phyloP scores from a whole-genome alignment of 2,113 vertebrate genomes.

The Holacanthus passer region DNA sequence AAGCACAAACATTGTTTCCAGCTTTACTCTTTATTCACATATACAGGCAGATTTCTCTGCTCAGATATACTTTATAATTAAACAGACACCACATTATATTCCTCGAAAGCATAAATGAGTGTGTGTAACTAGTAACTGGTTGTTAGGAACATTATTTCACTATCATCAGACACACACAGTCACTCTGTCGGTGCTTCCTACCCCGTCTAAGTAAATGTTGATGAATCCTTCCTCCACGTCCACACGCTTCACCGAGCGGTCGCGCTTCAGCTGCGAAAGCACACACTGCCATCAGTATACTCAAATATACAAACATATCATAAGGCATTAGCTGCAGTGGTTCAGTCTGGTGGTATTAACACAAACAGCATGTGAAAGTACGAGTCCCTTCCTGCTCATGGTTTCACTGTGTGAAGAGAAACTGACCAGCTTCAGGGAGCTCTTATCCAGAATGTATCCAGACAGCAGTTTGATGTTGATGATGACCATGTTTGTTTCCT shows the following conservation, averaged over 20 bases:
- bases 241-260: constrained; percentile 77
- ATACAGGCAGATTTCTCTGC: no score
- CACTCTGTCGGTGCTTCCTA: constrained; percentile 39
- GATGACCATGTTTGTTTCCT: constrained; percentile 88
- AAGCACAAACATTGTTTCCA: constrained; percentile 3
- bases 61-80: neutral
- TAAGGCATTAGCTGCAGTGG: no score
- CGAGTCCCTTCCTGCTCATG: no score
- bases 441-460: constrained; percentile 78
- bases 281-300: neutral
- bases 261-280: constrained; percentile 62
- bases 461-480: constrained; percentile 86
- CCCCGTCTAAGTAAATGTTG: constrained; percentile 83
- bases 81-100: no score
- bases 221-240: constrained; percentile 77
- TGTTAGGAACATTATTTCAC: neutral
- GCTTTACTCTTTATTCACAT: neutral
- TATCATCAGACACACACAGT: neutral
- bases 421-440: constrained; percentile 78
- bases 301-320: no score
- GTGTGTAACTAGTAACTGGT: no score
- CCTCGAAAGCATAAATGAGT: no score
- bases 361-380: neutral
- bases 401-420: no score
- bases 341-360: no score